Evolutionary conservation across 2,113 vertebrate genomes (phyloP).

Genomic region (Ictalurus punctatus): DNA sequence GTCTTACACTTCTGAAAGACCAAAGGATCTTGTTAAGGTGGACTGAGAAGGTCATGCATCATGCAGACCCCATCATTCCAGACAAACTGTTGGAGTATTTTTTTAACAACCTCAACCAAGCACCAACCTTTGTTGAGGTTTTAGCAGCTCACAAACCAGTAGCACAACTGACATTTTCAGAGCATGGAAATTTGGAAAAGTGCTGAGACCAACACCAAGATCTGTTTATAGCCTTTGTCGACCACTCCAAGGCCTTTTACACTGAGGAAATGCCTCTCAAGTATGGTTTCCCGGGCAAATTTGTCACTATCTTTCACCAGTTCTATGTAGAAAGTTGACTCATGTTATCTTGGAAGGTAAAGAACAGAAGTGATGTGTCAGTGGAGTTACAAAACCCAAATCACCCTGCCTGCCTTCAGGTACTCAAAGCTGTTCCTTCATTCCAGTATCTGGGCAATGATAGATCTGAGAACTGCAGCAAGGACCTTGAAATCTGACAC

Average conservation of each 20-base stretch:
- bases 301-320: conserved; percentile 2
- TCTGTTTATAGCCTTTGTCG: conserved; percentile 37
- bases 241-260: conserved; percentile 22
- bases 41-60: neutral
- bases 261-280: conserved; percentile 8
- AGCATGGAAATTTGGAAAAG: conserved; percentile 9
- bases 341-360: neutral
- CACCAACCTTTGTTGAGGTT: neutral
- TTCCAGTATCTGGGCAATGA: neutral
- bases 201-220: conserved; percentile 38
- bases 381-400: neutral
- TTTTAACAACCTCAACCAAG: neutral
- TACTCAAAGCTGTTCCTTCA: neutral
- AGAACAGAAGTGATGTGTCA: neutral
- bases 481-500: neutral
- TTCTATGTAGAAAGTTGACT: neutral
- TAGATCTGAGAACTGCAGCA: neutral
- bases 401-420: neutral
- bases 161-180: neutral
- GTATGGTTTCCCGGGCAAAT: conserved; percentile 10
- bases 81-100: conserved; percentile 10
- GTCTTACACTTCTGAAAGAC: neutral
- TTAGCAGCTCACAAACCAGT: neutral
- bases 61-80: conserved; percentile 12
- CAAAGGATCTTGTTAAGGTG: neutral